These are phyloP conservation scores for Ochotona princeps DNA, from an alignment of 2,113 vertebrate genomes.

Conservation along the genomic window DNA sequence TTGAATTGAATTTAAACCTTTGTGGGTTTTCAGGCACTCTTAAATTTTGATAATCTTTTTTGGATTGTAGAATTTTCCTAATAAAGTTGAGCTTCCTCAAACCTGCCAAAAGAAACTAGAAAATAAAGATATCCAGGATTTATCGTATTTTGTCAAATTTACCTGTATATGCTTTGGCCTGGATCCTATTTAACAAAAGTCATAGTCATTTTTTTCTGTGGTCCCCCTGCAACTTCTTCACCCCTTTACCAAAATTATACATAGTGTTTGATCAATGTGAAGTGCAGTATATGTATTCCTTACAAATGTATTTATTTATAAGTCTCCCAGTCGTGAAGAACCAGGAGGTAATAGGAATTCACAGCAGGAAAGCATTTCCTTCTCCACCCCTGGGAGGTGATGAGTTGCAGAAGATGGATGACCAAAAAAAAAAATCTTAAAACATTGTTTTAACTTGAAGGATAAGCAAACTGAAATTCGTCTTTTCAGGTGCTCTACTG, in stretches of 20 bases:
- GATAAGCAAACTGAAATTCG: conserved; percentile 39
- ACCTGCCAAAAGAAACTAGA: neutral
- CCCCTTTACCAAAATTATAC: conserved; percentile 50
- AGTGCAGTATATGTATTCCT: conserved; percentile 35
- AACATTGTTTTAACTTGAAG: conserved; percentile 50
- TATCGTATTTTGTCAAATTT: conserved; percentile 33
- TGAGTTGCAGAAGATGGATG: conserved; percentile 52
- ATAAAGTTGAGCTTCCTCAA: conserved; percentile 36
- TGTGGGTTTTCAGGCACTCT: neutral
- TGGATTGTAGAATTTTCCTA: conserved; percentile 43
- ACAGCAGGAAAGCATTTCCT: conserved; percentile 41
- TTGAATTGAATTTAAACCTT: conserved; percentile 4
- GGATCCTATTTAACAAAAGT: conserved; percentile 39
- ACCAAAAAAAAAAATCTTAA: neutral
- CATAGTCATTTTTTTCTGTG: conserved; percentile 51
- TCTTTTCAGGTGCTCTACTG: conserved; percentile 21
- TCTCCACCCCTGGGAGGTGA: conserved; percentile 1
- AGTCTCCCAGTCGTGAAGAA: conserved; percentile 39
- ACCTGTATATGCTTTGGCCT: conserved; percentile 28
- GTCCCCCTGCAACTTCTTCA: conserved; percentile 32
- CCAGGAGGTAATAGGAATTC: conserved; percentile 15
- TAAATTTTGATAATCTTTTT: conserved; percentile 2
- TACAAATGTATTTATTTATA: conserved; percentile 52
- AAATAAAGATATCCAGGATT: conserved; percentile 50
- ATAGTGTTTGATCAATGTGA: conserved; percentile 43